A percentile compares a stretch with the other conserved stretches of the same genome.
Conservation (phyloP, 92 coral and sea anemone genomes). For the Zoanthus sansibaricus region DNA sequence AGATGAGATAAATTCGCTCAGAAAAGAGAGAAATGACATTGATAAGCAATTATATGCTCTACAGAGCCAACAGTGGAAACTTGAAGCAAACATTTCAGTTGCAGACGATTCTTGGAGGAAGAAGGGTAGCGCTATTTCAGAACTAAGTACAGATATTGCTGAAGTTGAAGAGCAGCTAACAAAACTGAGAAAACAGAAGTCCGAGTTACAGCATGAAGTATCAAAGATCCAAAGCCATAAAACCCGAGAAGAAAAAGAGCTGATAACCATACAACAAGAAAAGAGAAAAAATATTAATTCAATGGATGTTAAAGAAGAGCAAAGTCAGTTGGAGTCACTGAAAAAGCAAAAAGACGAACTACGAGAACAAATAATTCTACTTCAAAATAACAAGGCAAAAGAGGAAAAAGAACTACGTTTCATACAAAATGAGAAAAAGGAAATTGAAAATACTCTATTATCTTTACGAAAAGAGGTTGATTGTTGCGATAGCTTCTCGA, state of each 20-base stretch:
- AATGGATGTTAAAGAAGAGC: conserved; percentile 10
- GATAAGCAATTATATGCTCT: conserved; percentile 76
- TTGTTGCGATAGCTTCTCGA: conserved; percentile 32
- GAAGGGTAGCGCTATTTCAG: conserved; percentile 61
- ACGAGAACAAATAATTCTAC: conserved; percentile 67
- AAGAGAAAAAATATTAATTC: conserved; percentile 57
- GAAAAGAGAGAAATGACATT: conserved; percentile 73
- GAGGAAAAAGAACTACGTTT: conserved; percentile 66
- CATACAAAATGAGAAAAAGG: conserved; percentile 70
- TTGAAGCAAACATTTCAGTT: conserved; percentile 69
- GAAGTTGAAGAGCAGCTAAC: conserved; percentile 70
- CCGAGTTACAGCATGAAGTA: conserved; percentile 80
- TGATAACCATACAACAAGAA: conserved; percentile 64
- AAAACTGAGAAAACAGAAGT: conserved; percentile 65
- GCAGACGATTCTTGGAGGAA: conserved; percentile 72
- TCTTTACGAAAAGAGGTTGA: conserved; percentile 55
- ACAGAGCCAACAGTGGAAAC: conserved; percentile 74
- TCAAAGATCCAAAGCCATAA: conserved; percentile 68
- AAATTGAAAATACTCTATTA: conserved; percentile 67
- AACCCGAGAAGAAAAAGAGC: conserved; percentile 79
- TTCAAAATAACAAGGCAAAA: conserved; percentile 56
- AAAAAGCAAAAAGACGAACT: conserved; percentile 70
- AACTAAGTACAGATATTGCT: conserved; percentile 54
- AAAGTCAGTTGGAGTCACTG: conserved; percentile 60
- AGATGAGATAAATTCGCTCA: conserved; percentile 58